Base-by-base conservation (phyloP, 2,797 vertebrate genomes). In the Danio albolineatus region DNA sequence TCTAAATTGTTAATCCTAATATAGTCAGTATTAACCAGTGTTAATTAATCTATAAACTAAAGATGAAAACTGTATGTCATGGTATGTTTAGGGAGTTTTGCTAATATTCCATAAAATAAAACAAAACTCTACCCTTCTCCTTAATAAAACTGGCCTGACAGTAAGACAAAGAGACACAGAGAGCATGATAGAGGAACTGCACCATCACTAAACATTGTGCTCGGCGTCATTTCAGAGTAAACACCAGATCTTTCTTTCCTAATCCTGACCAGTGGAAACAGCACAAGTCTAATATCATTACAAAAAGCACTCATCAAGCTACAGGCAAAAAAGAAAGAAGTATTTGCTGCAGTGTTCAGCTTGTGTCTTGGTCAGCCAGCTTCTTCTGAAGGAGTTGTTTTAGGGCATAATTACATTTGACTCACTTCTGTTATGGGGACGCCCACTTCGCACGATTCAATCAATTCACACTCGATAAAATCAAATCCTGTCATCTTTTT, bases 401-500 rank as follows among this genome's bases (percentile, higher is more conserved):
- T 39, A 43, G 38, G 69, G 53, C 69, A 56, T 57, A 57, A 43
- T 57, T 44, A 43, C n/a, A 7, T 53, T 16, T 53, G 66, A 70
- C 16, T 57, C 5, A 72, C 2, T 43, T 72, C 69, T 72, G 53
- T 43, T 56, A 43, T 21, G 17, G 17, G 41, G 28, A 44, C 1
- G 5, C 69, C 17, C 17, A 56, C 49, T 71, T 54, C 17, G 41
- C 53, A 14, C 13, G 19, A 21, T 28, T 71, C 17, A 56, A 56
- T 56, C 38, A 39, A 56, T 72, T 72, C 19, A 57, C 12, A 9
- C 69, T 6, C 4, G 69, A 72, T 72, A 72, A 57, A 72, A 72
- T 72, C 17, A 56, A 72, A 21, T 19, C 17, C 51, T 56, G 38
- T 6, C 38, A 56, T 21, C 51, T 56, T 66, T n/a, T 21, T 14